Evolutionary conservation across 2,113 vertebrate species (phyloP).

Genomic region (Oryzias celebensis): DNA sequence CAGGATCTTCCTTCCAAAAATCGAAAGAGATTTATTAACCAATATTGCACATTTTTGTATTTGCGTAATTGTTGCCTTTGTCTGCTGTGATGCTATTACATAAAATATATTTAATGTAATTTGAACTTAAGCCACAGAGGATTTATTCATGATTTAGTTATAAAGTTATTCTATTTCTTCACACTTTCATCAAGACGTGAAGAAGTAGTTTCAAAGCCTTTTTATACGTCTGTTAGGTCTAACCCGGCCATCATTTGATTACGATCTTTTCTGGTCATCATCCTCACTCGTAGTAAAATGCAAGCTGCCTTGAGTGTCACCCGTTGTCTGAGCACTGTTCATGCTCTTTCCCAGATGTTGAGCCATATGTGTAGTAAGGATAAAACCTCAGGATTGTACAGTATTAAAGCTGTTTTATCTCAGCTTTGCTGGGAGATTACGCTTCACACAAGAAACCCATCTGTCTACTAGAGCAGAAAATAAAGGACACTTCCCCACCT

Average conservation of each 20-base stretch:
- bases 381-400: slow-evolving; percentile 78
- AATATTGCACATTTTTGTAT: no score
- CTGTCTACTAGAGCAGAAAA: slow-evolving; percentile 71
- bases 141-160: no score
- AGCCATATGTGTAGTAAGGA: slow-evolving; percentile 81
- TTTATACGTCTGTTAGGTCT: neutral
- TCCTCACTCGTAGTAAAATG: neutral
- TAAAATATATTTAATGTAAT: no score
- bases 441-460: slow-evolving; percentile 84
- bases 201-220: neutral
- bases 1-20: no score
- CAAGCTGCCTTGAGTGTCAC: slow-evolving; percentile 18
- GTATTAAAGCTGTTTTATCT: slow-evolving; percentile 86
- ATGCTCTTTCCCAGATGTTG: slow-evolving; percentile 75
- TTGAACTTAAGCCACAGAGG: no score
- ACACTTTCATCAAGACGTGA: neutral
- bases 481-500: slow-evolving; percentile 53
- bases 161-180: neutral
- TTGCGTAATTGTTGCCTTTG: no score
- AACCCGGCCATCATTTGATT: neutral
- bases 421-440: slow-evolving; percentile 86
- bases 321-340: slow-evolving; percentile 20
- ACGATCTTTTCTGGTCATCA: neutral
- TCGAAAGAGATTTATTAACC: no score
- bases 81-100: no score